Evolutionary conservation across 2,113 vertebrate genomes (phyloP).

Genomic region (Vireo altiloquus): DNA sequence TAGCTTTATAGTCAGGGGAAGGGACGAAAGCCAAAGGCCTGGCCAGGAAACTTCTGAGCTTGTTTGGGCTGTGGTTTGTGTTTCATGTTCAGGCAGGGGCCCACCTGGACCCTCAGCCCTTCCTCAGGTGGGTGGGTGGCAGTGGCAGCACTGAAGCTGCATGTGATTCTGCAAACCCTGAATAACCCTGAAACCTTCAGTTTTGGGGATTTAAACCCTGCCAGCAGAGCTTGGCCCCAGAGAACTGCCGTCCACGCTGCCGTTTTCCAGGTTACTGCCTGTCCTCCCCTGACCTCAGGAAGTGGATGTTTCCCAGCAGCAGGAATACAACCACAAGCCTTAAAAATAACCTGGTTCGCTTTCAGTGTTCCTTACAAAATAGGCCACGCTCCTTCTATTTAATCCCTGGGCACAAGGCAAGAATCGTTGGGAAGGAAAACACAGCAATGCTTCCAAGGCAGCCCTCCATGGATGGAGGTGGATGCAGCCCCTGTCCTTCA

Average conservation of each 20-base stretch:
- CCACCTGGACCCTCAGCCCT: neutral
- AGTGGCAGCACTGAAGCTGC: neutral
- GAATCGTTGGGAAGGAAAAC: neutral
- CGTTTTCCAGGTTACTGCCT: conserved; percentile 8
- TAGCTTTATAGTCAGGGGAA: neutral
- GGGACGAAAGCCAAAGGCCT: neutral
- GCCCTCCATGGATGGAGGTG: neutral
- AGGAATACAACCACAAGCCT: neutral
- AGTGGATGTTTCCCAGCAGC: neutral
- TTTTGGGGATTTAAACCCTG: neutral
- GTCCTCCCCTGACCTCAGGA: conserved; percentile 4
- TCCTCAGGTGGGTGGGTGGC: neutral
- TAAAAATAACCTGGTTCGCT: conserved; percentile 38
- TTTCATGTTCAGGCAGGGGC: neutral
- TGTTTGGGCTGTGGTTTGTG: neutral
- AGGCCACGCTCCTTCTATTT: neutral
- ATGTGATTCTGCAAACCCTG: neutral
- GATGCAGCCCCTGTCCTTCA: neutral
- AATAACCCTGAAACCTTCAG: neutral
- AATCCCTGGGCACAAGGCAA: neutral
- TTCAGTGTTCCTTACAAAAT: conserved; percentile 18
- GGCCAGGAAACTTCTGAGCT: neutral
- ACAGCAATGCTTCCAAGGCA: neutral
- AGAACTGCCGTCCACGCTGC: fast-evolving
- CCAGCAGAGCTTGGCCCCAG: neutral